Conservation (phyloP, 2,797 vertebrate genomes). For the Antennarius maculatus region DNA sequence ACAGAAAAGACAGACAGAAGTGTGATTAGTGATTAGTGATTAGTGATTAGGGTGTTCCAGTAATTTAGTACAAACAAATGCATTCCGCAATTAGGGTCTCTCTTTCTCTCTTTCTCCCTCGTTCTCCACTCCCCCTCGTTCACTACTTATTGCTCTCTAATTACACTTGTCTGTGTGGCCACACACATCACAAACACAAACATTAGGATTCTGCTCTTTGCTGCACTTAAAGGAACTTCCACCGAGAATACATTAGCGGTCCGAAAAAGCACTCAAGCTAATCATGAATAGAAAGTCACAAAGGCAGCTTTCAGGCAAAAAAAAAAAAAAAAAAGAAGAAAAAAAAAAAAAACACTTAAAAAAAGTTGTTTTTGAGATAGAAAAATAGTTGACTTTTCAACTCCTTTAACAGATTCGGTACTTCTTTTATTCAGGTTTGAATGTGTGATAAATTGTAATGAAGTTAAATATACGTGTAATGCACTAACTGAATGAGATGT, state of each 20-base stretch:
- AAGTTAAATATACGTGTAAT: neutral
- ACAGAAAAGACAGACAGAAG: slow-evolving; percentile 44
- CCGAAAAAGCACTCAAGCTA: slow-evolving; percentile 69
- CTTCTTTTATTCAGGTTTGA: neutral
- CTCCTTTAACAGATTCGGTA: neutral
- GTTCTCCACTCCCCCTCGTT: slow-evolving; percentile 37
- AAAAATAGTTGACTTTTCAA: slow-evolving; percentile 24
- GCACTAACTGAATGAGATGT: neutral
- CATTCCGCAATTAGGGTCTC: slow-evolving; percentile 60
- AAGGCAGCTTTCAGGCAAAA: slow-evolving; percentile 6
- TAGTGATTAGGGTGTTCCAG: slow-evolving; percentile 70
- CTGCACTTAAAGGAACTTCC: slow-evolving; percentile 71
- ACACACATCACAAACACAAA: slow-evolving; percentile 51
- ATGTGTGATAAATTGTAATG: neutral
- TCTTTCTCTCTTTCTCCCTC: slow-evolving; percentile 28
- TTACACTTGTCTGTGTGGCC: slow-evolving; percentile 48
- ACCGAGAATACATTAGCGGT: slow-evolving; percentile 72
- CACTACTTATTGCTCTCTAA: slow-evolving; percentile 59
- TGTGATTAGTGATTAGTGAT: slow-evolving; percentile 72
- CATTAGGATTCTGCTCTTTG: slow-evolving; percentile 67
- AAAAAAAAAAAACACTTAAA: slow-evolving; percentile 3
- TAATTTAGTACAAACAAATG: slow-evolving; percentile 63
- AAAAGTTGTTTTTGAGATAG: slow-evolving; percentile 40
- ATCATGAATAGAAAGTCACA: slow-evolving; percentile 67
- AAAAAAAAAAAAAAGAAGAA: neutral